phyloP scores from a whole-genome alignment of 2,888 invertebrate species.

The Aporophyla lueneburgensis region DNA sequence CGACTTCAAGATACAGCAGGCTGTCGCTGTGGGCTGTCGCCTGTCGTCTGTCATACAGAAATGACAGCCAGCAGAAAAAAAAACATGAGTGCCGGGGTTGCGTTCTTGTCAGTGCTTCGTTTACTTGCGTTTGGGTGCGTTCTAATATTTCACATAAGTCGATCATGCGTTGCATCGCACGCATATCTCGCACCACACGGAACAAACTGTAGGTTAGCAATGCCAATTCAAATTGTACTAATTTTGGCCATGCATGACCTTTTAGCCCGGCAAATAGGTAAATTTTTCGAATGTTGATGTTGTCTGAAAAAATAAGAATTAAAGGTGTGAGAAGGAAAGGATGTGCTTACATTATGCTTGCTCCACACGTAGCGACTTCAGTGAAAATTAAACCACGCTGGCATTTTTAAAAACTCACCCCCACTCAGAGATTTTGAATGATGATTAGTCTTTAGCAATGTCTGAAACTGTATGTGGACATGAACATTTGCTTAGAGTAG shows the following conservation, averaged over 20 bases:
- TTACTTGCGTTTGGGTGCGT: not conserved
- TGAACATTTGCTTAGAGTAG: not conserved
- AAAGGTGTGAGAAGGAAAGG: not conserved
- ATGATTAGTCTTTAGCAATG: not conserved
- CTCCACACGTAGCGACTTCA: not conserved
- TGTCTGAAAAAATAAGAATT: not conserved
- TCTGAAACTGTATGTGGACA: not conserved
- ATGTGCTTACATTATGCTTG: not conserved
- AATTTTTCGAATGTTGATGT: no score
- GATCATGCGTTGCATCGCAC: not conserved
- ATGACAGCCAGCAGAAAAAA: no score
- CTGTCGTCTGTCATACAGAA: not conserved
- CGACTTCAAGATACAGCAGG: not conserved
- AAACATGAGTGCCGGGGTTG: not conserved
- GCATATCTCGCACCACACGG: not conserved
- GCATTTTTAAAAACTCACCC: not conserved
- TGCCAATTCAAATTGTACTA: no score
- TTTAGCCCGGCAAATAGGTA: no score
- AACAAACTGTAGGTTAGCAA: not conserved
- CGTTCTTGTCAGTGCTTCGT: not conserved
- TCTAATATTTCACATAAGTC: not conserved
- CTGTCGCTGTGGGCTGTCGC: not conserved
- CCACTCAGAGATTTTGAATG: not conserved
- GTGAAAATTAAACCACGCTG: not conserved
- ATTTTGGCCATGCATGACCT: not conserved